Conservation (phyloP, 2,888 invertebrate species). For the Metacarcinus magister region DNA sequence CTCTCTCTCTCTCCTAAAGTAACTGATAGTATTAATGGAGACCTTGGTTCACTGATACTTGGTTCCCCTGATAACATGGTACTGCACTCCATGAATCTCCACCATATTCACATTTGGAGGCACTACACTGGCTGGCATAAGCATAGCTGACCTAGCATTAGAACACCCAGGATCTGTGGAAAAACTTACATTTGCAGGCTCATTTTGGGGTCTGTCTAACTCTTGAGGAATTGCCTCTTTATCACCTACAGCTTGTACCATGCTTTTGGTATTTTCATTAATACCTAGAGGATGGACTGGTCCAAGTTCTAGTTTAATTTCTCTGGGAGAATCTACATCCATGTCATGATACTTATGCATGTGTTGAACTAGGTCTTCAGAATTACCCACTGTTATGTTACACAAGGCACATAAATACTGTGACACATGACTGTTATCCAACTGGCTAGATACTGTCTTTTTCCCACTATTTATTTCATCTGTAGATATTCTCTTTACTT, state of each 20-base stretch:
- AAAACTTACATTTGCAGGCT: not conserved
- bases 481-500: conserved; percentile 1
- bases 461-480: not conserved
- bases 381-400: not conserved
- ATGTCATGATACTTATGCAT: conserved; percentile 37
- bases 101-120: conserved; percentile 72
- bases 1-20: too few species aligned
- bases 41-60: too few species aligned
- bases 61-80: conserved; percentile 69
- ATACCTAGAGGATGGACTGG: conserved; percentile 58
- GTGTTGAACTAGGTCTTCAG: conserved; percentile 36
- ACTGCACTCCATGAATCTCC: conserved; percentile 74
- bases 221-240: not conserved
- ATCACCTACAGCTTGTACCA: conserved; percentile 62
- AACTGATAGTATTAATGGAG: too few species aligned
- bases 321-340: not conserved
- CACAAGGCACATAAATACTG: conserved; percentile 62
- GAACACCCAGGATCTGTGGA: not conserved
- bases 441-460: not conserved
- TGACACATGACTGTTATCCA: not conserved
- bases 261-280: not conserved
- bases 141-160: conserved; percentile 60
- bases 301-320: conserved; percentile 30
- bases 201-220: conserved; percentile 16
- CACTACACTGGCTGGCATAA: conserved; percentile 70